phyloP scores from a whole-genome alignment of 2,797 vertebrate genomes.

The Lepus oiostolus region DNA sequence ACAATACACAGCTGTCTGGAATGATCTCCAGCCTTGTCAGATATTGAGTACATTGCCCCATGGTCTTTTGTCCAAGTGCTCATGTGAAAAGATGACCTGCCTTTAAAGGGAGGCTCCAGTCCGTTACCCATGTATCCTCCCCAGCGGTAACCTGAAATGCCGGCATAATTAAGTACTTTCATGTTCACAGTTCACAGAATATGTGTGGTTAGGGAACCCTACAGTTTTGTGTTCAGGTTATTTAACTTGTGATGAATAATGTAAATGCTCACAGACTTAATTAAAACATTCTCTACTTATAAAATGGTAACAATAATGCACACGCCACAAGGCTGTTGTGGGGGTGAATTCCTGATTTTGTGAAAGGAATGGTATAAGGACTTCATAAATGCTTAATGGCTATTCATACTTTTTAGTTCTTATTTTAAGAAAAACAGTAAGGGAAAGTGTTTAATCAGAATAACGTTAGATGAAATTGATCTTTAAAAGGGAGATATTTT shows the following conservation, averaged over 20 bases:
- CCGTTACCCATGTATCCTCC: not conserved
- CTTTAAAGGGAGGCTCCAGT: not conserved
- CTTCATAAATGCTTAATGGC: not conserved
- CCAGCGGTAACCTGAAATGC: not conserved
- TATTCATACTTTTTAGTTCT: not conserved
- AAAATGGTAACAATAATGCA: not conserved
- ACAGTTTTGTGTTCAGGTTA: not conserved
- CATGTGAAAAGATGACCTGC: not conserved
- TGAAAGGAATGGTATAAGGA: not conserved
- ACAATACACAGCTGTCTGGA: not conserved
- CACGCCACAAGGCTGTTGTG: not conserved
- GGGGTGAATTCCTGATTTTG: not conserved
- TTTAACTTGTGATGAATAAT: not conserved
- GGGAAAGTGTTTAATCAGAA: not conserved
- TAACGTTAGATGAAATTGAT: not conserved
- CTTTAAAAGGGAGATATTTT: constrained; percentile 13
- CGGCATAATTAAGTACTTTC: constrained; percentile 11
- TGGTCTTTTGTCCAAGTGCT: not conserved
- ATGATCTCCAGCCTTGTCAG: not conserved
- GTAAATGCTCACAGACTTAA: not conserved
- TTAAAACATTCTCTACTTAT: not conserved
- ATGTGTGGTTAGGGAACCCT: not conserved
- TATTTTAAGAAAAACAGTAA: not conserved
- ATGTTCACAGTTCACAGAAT: not conserved
- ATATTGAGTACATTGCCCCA: not conserved